A percentile compares a stretch with the other conserved stretches of the same genome.
Conservation (phyloP, 2,113 vertebrate genomes). For the Herpailurus yagouaroundi region DNA sequence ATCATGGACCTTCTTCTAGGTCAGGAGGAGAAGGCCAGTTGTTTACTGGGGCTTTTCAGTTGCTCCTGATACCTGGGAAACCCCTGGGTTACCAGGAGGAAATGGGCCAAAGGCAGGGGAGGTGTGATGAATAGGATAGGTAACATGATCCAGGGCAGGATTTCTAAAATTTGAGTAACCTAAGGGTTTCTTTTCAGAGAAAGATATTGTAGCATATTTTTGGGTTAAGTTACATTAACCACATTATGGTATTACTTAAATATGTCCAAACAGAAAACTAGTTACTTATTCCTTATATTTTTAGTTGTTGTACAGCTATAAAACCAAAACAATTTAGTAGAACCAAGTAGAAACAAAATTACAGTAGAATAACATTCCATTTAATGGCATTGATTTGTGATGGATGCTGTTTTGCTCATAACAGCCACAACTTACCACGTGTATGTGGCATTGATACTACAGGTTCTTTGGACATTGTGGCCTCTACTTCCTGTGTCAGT, state of each 20-base stretch:
- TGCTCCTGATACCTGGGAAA: background rate
- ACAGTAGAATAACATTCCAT: background rate
- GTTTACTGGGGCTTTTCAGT: background rate
- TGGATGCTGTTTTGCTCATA: background rate
- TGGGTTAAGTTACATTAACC: background rate
- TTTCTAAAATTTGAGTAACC: background rate
- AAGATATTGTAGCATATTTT: background rate
- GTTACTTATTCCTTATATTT: background rate
- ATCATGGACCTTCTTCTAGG: background rate
- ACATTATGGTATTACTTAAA: background rate
- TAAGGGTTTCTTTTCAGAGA: background rate
- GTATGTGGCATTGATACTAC: background rate
- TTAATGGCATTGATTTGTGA: background rate
- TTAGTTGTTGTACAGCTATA: background rate
- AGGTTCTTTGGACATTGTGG: background rate
- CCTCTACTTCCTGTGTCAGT: background rate
- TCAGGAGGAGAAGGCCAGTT: background rate
- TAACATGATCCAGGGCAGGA: background rate
- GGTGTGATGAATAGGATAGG: background rate
- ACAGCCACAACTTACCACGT: background rate
- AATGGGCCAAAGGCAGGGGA: background rate
- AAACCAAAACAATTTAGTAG: background rate
- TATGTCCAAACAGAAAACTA: background rate
- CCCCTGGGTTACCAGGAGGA: rapidly evolving
- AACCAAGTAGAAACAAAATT: background rate